Evolutionary conservation across 2,797 vertebrate species (phyloP).

Genomic region (Diplodus puntazzo): DNA sequence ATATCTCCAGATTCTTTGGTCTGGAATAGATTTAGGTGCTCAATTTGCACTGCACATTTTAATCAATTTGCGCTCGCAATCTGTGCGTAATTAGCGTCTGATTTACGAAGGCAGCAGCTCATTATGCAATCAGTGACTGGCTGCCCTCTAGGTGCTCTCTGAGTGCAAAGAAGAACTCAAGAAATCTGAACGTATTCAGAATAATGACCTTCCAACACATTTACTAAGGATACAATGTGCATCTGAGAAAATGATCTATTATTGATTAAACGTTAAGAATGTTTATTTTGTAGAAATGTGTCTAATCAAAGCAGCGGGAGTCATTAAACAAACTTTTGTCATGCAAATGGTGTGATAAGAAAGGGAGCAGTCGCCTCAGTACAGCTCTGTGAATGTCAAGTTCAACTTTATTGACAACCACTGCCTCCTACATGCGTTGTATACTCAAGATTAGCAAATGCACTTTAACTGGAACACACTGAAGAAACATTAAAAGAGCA

Average conservation of each 20-base stretch:
- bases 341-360: not conserved
- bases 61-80: slow-evolving; percentile 35
- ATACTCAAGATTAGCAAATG: too few relatives aligned
- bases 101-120: slow-evolving; percentile 42
- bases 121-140: slow-evolving; percentile 46
- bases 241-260: slow-evolving; percentile 5
- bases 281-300: not conserved
- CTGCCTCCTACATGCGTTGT: not conserved
- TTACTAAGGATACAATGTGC: not conserved
- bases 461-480: too few relatives aligned
- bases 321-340: not conserved
- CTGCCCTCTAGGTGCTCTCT: slow-evolving; percentile 29
- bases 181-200: slow-evolving; percentile 11
- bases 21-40: not conserved
- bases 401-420: not conserved
- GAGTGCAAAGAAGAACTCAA: slow-evolving; percentile 5
- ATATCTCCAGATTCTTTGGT: not conserved
- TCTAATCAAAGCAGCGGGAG: not conserved
- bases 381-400: not conserved
- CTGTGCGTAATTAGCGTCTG: slow-evolving; percentile 43
- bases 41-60: slow-evolving; percentile 34
- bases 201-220: not conserved
- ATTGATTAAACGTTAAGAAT: slow-evolving; percentile 14
- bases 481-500: too few relatives aligned
- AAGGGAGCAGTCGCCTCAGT: not conserved